Conservation (phyloP, 2,797 vertebrate species). For the Poeciliopsis turneri region DNA sequence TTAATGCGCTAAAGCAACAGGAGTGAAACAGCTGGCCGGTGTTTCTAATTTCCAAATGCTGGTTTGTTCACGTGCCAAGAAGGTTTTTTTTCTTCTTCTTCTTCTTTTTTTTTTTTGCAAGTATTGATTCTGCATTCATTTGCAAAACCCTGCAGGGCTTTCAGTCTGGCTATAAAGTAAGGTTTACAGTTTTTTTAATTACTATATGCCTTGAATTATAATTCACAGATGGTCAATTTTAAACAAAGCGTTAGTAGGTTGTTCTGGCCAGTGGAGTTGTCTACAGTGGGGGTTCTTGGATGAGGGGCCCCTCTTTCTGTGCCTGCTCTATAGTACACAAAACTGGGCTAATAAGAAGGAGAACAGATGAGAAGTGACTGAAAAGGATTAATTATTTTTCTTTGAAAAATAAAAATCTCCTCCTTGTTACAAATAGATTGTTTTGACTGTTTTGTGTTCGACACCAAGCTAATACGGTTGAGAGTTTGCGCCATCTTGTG, state of each 20-base stretch:
- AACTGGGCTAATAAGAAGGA: not conserved
- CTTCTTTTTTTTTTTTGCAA: no score
- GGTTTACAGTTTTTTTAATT: not conserved
- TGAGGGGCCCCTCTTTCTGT: not conserved
- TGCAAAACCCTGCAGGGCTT: not conserved
- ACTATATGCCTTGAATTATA: constrained; percentile 1
- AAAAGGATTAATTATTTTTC: not conserved
- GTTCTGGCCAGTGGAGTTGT: not conserved
- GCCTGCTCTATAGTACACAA: not conserved
- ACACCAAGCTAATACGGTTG: not conserved
- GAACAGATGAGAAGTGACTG: not conserved
- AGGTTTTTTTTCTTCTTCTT: no score
- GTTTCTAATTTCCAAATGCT: constrained; percentile 44
- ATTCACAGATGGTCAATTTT: not conserved
- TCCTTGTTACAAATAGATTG: not conserved
- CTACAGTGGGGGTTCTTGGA: not conserved
- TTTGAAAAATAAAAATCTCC: not conserved
- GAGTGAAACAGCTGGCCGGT: constrained; percentile 44
- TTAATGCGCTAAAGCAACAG: constrained; percentile 35
- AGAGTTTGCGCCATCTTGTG: not conserved
- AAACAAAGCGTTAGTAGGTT: not conserved
- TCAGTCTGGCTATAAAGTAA: not conserved
- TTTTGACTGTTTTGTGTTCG: not conserved
- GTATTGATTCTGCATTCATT: constrained; percentile 8
- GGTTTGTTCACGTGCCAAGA: constrained; percentile 12